Conservation (phyloP, 2,797 vertebrate genomes). For the Tokudaia tokunoshimensis region DNA sequence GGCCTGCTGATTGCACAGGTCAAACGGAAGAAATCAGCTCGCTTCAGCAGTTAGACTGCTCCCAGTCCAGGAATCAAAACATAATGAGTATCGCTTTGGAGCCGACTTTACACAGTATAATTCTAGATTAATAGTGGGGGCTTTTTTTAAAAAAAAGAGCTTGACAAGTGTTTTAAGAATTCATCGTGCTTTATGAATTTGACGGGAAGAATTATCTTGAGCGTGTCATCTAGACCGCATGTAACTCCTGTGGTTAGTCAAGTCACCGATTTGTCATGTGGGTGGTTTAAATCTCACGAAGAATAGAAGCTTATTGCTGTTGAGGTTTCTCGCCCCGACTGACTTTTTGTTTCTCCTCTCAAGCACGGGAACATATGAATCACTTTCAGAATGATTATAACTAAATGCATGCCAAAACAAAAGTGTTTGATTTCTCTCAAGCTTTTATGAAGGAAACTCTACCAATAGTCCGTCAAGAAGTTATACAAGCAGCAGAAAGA, state of each 20-base stretch:
- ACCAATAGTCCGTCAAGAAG: slow-evolving; percentile 49
- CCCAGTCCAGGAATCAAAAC: neutral
- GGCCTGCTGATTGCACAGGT: neutral
- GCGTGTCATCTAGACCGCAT: slow-evolving; percentile 22
- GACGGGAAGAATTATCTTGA: slow-evolving; percentile 44
- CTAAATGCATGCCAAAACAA: slow-evolving; percentile 44
- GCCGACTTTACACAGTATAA: slow-evolving; percentile 42
- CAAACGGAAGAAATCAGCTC: neutral
- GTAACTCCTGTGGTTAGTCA: slow-evolving; percentile 44
- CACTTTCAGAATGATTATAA: slow-evolving; percentile 70
- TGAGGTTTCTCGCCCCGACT: slow-evolving; percentile 30
- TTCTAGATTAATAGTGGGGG: slow-evolving; percentile 50
- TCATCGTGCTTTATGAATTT: slow-evolving; percentile 40
- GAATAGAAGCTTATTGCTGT: slow-evolving; percentile 55
- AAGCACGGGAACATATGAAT: slow-evolving; percentile 55
- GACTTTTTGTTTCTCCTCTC: slow-evolving; percentile 65
- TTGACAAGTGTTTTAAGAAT: slow-evolving; percentile 62
- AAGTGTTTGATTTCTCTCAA: slow-evolving; percentile 55
- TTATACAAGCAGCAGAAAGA: slow-evolving; percentile 54
- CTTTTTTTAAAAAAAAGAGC: neutral
- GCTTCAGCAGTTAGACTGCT: neutral
- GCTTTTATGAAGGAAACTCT: slow-evolving; percentile 61
- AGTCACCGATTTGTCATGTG: slow-evolving; percentile 19
- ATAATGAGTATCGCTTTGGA: slow-evolving; percentile 16
- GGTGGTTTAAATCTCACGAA: slow-evolving; percentile 38